Percentiles rank a stretch among this genome's conserved stretches.
phyloP scores from a whole-genome alignment of 2,113 vertebrate genomes.

The Neolamprologus kungweensis region DNA sequence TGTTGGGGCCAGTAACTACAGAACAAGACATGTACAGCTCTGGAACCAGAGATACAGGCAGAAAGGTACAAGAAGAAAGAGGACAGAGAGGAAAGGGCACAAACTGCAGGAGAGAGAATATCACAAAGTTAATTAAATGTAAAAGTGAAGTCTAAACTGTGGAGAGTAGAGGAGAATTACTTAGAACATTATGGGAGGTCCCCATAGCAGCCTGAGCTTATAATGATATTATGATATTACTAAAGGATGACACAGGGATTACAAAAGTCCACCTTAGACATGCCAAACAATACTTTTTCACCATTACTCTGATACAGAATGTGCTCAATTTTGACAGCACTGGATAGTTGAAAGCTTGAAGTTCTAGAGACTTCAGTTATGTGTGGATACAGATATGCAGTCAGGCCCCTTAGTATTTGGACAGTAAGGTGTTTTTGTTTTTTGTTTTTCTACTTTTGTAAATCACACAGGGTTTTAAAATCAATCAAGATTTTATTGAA shows the following conservation, averaged over 20 bases:
- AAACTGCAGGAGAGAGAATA: neutral
- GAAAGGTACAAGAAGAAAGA: neutral
- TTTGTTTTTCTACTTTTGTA: neutral
- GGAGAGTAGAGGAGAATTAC: neutral
- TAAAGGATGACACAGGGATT: neutral
- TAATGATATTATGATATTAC: neutral
- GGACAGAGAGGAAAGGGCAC: neutral
- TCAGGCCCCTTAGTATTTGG: neutral
- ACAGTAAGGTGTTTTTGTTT: neutral
- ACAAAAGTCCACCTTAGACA: neutral
- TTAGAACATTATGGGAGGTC: neutral
- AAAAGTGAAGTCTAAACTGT: neutral
- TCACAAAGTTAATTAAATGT: neutral
- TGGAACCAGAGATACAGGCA: neutral
- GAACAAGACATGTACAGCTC: neutral
- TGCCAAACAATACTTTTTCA: neutral
- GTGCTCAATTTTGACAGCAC: neutral
- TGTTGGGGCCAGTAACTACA: neutral
- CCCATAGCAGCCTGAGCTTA: neutral
- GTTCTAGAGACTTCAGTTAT: neutral
- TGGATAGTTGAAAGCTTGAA: neutral
- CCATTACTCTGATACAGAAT: neutral
- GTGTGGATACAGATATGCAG: neutral
- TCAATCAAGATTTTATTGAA: neutral
- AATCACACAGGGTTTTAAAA: neutral